Base-by-base conservation (phyloP, 2,113 vertebrate species). In the Gorsachius goisagi region DNA sequence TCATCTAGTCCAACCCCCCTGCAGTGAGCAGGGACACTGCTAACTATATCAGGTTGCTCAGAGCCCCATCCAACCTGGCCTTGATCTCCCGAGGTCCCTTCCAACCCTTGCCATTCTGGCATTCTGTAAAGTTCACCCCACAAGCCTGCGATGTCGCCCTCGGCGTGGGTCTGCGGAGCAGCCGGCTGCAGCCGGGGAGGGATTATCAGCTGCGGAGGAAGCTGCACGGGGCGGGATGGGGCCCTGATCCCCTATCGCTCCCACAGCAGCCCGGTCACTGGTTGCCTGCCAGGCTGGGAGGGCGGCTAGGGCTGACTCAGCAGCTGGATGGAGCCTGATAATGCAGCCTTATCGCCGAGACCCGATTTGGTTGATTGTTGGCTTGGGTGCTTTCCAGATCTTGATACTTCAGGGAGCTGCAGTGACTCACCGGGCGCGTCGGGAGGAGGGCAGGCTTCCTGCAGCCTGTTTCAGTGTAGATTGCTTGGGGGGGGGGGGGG, bases 291-390 rank as follows among this genome's bases (percentile, higher is more conserved):
- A 90, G 90, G 64, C 52, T 10, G 86, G 60, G 71, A 56, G 63
- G 77, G 77, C 3, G 39, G 45, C 24, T 4, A 45, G 58, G 15
- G 89, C 92, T 86, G 88, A 56, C 63, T 89, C 85, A 62, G 94
- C 85, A 64, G 87, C 92, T 67, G 74, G 33, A 85, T 55, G 94
- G 95, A 89, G 78, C 73, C 90, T 39, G 96, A 87, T 87, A 88
- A 91, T 18, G 73, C 68, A 17, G 85, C 63, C 32, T 73, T 95
- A 93, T 94, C 85, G 4, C 52, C 19, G 16, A 33, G 68, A 16
- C 68, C 80, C 53, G 68, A 60, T 39, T 37, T 11, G 76, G 32
- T 81, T 69, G 92, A 87, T 89, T 11, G 90, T 44, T 17, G 91
- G n/a, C 69, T 87, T 67, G 93, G 91, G 85, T 23, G 19, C 49